These are phyloP conservation scores for Tetragonisca angustula DNA, from an alignment of 2,888 invertebrate genomes.

Conservation along the genomic window DNA sequence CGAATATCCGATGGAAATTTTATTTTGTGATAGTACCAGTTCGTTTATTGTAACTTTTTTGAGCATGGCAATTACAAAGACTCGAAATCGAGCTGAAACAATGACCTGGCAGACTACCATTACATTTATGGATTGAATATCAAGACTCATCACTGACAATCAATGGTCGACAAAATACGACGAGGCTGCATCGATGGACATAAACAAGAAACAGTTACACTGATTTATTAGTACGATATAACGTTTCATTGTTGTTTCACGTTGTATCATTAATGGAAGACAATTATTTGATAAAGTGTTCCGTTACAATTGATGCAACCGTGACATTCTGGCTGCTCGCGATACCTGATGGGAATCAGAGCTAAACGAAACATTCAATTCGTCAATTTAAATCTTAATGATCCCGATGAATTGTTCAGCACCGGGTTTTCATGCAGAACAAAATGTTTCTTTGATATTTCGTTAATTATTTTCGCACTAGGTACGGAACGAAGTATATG, in stretches of 20 bases:
- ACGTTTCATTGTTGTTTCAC: constrained; percentile 41
- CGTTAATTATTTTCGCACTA: constrained; percentile 44
- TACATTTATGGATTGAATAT: constrained; percentile 46
- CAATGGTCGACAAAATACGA: constrained; percentile 32
- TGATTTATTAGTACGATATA: constrained; percentile 23
- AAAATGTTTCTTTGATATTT: constrained; percentile 22
- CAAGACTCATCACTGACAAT: constrained; percentile 48
- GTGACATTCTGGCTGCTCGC: not conserved
- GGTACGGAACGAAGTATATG: not conserved
- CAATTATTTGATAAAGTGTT: constrained; percentile 27
- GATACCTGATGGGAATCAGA: not conserved
- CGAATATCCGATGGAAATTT: constrained; percentile 14
- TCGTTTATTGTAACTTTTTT: constrained; percentile 16
- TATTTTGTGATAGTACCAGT: not conserved
- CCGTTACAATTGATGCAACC: not conserved
- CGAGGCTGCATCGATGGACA: constrained; percentile 31
- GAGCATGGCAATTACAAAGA: not conserved
- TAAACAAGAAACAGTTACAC: constrained; percentile 34
- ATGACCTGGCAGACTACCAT: constrained; percentile 36
- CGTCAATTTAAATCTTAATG: constrained; percentile 5
- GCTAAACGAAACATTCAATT: not conserved
- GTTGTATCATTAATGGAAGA: constrained; percentile 18
- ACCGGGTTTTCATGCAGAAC: not conserved
- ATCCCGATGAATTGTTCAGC: not conserved
- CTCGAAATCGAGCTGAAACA: not conserved